phyloP scores from a whole-genome alignment of 1,140 invertebrate genomes.

The Diachasmimorpha longicaudata region DNA sequence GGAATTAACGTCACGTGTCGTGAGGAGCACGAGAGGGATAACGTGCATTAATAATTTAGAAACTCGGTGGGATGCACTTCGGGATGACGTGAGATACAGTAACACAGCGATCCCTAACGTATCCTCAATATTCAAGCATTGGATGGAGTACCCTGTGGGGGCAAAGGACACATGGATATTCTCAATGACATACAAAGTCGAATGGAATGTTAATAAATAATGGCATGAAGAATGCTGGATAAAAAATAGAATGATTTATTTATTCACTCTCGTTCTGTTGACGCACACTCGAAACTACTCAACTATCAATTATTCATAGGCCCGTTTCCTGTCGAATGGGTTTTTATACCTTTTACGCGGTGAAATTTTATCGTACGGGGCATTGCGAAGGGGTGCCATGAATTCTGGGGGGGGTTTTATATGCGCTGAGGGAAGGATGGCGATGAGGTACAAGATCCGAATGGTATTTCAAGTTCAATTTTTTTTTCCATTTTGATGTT shows the following conservation, averaged over 20 bases:
- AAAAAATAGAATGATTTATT: neutral
- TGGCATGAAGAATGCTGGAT: neutral
- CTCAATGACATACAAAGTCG: no score
- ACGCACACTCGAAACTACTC: neutral
- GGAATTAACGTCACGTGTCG: slow-evolving; percentile 20
- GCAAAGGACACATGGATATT: no score
- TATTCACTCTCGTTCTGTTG: neutral
- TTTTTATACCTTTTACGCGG: slow-evolving; percentile 7
- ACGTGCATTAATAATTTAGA: slow-evolving; percentile 22
- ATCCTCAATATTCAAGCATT: neutral
- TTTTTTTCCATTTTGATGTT: no score
- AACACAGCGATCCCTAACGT: neutral
- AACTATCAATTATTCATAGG: slow-evolving; percentile 4
- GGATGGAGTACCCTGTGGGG: neutral
- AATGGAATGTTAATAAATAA: neutral
- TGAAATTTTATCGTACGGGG: slow-evolving; percentile 7
- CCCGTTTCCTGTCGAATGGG: neutral
- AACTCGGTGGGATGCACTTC: neutral
- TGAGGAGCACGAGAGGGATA: neutral
- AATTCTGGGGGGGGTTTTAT: neutral
- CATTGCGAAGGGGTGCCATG: neutral
- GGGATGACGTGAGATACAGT: neutral
- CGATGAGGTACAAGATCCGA: no score
- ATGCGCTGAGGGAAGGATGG: neutral
- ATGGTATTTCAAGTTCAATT: no score